Base-by-base conservation (phyloP, 2,797 vertebrate species). In the Coracias cyanogaster region DNA sequence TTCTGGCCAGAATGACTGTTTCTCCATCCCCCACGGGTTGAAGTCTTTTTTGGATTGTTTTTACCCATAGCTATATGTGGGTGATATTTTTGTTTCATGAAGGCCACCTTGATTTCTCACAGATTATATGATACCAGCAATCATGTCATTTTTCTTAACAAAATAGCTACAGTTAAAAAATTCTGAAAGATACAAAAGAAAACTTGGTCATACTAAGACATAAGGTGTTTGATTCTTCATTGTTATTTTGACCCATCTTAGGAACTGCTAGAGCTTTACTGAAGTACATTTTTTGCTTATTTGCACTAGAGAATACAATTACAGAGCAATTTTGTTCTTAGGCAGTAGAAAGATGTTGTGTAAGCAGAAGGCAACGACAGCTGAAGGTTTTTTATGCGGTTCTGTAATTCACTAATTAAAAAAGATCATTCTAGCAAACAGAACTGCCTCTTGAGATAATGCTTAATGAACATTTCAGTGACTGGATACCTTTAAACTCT, bases 401-500 rank as follows among this genome's bases (percentile, higher is more conserved):
- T 96, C 69, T 92, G 62, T 93, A 95, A 97, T 96, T 96, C 76
- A 82, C 52, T 93, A 91, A 96, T 90, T 94, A 91, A 91, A 94
- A 93, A 96, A 92, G 86, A 95, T 92, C 90, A 83, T 96, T 92
- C 86, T 93, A 96, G 91, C 94, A 97, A 96, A 94, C 69, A 93
- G 89, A 92, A 65, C 55, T 94, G 82, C 92, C 90, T 96, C 95
- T 83, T 96, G 91, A 95, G 96, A 97, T 91, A 95, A 96, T 90
- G 84, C 92, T 96, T 96, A 97, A 96, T 96, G 94, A 97, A 96
- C 91, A 94, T 69, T 97, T 97, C 91, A 86, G 58, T 93, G 91
- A 92, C 67, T 91, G 76, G 41, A 77, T 90, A 91, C 84, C 80
- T 97, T 95, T 96, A 95, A 93, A 96, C 93, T 90, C 58, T 4